Evolutionary conservation across 2,113 vertebrate genomes (phyloP).

Genomic region (Hemiprocne comata): DNA sequence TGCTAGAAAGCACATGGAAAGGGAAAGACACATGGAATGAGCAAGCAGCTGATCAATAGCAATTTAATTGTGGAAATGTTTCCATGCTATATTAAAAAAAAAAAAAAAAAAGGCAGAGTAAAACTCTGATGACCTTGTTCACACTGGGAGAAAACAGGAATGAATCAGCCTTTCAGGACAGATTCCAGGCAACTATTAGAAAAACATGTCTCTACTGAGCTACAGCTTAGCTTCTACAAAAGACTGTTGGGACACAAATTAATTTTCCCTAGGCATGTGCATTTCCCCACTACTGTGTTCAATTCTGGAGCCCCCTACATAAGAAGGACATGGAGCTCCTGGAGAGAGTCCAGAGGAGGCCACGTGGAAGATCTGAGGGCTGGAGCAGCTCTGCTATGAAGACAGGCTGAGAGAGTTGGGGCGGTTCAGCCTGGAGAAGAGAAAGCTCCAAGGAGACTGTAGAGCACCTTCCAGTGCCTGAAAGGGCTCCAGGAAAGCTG

Average conservation of each 20-base stretch:
- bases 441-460: too few species aligned
- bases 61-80: background rate
- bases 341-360: too few species aligned
- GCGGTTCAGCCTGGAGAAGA: too few species aligned
- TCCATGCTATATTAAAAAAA: background rate
- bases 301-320: too few species aligned
- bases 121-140: background rate
- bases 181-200: background rate
- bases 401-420: too few species aligned
- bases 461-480: too few species aligned
- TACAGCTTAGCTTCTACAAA: background rate
- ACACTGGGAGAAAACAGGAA: background rate
- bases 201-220: background rate
- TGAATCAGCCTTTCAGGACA: background rate
- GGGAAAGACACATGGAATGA: background rate
- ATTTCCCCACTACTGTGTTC: too few species aligned
- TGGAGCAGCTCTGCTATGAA: too few species aligned
- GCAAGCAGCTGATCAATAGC: background rate
- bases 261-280: background rate
- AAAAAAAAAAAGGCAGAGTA: background rate
- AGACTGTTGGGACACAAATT: background rate
- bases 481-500: too few species aligned
- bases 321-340: too few species aligned
- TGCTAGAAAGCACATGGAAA: background rate
- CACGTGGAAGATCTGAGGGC: too few species aligned